A percentile compares a stretch with the other conserved stretches of the same genome.
These are phyloP conservation scores for Eupithecia pulchellata DNA, from an alignment of 2,888 invertebrate species.

Conservation along the genomic window DNA sequence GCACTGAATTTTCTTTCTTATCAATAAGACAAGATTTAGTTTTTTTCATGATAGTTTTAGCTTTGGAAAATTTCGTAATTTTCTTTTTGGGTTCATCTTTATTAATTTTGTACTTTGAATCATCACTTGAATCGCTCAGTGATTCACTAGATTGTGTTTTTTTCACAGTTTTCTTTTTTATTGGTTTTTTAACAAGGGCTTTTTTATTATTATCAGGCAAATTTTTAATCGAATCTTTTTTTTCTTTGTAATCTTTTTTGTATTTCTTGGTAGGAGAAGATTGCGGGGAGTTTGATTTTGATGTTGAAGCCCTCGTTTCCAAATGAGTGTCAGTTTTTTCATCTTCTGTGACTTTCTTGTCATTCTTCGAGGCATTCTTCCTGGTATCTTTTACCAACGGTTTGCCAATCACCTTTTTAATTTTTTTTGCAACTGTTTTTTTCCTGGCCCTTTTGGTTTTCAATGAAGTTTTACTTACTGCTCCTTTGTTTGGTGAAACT, in stretches of 20 bases:
- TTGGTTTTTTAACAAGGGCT: conserved; percentile 56
- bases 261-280: conserved; percentile 68
- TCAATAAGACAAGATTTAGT: conserved; percentile 50
- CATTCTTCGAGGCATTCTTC: conserved; percentile 64
- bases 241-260: conserved; percentile 72
- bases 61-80: conserved; percentile 63
- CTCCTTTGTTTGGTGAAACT: conserved; percentile 78
- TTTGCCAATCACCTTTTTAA: conserved; percentile 68
- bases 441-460: conserved; percentile 70
- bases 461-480: conserved; percentile 69
- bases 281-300: conserved; percentile 58
- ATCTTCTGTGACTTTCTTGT: conserved; percentile 54
- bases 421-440: conserved; percentile 67
- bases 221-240: conserved; percentile 70
- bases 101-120: conserved; percentile 78
- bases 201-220: conserved; percentile 56
- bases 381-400: conserved; percentile 64
- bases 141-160: conserved; percentile 55
- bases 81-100: conserved; percentile 65
- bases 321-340: conserved; percentile 59
- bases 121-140: conserved; percentile 58
- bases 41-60: conserved; percentile 66
- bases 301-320: conserved; percentile 62
- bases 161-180: conserved; percentile 44
- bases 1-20: conserved; percentile 59